These are phyloP conservation scores for Eremobia ochroleuca DNA, from an alignment of 2,888 invertebrate genomes.

Conservation along the genomic window DNA sequence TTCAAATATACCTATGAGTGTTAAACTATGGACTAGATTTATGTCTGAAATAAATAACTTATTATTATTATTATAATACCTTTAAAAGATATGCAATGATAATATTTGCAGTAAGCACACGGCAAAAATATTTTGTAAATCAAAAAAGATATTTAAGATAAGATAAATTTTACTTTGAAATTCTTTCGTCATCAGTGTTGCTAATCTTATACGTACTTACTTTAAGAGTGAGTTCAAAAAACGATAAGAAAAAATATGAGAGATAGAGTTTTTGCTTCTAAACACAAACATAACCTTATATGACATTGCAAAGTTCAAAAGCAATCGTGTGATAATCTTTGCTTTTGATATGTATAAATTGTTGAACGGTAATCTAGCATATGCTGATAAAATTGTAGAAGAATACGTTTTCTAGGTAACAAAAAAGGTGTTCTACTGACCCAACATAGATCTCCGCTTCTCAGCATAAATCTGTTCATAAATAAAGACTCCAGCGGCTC, in stretches of 20 bases:
- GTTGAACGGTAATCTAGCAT: neutral
- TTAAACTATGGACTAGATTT: too few relatives aligned
- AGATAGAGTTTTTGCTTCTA: neutral
- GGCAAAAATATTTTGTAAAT: constrained; percentile 2
- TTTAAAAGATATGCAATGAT: neutral
- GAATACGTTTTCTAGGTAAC: neutral
- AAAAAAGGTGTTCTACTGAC: constrained; percentile 73
- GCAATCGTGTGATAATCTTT: neutral
- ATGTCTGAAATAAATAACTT: too few relatives aligned
- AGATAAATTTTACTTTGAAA: constrained; percentile 7
- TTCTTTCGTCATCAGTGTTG: neutral
- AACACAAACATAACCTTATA: constrained; percentile 57
- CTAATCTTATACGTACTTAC: neutral
- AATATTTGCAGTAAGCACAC: neutral
- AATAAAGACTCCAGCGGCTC: constrained; percentile 88
- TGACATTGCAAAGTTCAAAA: constrained; percentile 45
- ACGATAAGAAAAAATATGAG: constrained; percentile 22
- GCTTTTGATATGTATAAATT: neutral
- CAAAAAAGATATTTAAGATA: constrained; percentile 9
- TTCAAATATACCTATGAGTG: too few relatives aligned
- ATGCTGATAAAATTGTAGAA: too few relatives aligned
- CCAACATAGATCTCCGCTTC: constrained; percentile 86
- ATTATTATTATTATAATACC: too few relatives aligned
- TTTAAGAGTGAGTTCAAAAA: constrained; percentile 33
- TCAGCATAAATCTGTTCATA: constrained; percentile 89